Evolutionary conservation across 2,113 vertebrate species (phyloP), one percentile per base, ranked within the genome.

Genomic region (Anoura caudifer): DNA sequence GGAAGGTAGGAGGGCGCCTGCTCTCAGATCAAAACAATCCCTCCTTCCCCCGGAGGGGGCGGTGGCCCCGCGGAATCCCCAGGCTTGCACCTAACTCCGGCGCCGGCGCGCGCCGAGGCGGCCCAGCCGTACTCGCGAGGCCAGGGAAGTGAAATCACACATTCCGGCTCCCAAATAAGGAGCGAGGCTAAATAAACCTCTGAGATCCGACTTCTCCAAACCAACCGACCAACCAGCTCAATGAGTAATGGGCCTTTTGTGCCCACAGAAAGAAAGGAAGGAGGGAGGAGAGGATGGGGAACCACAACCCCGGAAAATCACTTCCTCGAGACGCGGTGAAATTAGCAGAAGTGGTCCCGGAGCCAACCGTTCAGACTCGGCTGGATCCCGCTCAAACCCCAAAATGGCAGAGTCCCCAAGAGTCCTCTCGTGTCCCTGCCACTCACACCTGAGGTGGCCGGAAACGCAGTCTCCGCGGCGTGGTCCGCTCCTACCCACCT

Each of bases 91-190:
- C 82, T 59, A 90, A 95, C 77, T 61, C 67, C 69, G 31, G 3
- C 67, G 80, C 85, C 91, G 11, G 80, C 69, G 90, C 90, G 90
- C 87, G 92, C 96, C 90, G 7, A 31, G 87, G 83, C 79, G 5
- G 87, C 90, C 38, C 61, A 24, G 80, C 87, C 85, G 82, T 82
- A 56, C 96, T 90, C 94, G 26, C 72, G 77, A 97, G 96, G 97
- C 96, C 82, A 7, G 94, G 97, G 94, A 96, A 95, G 90, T 97
- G 97, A 97, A 98, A 97, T 97, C 97, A 97, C 95, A 97, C 97
- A 97, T 97, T 98, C 97, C 96, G 97, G 95, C 95, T 97, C 97
- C 97, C 97, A 98, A 98, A 98, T 98, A 98, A 97, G 97, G 97
- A 96, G 93, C 79, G 95, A 94, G 85, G 89, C 87, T 76, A 94